Percentiles rank a stretch among this genome's conserved stretches.
Evolutionary conservation across 2,113 vertebrate genomes (phyloP).

Genomic region (Notiomystis cincta): DNA sequence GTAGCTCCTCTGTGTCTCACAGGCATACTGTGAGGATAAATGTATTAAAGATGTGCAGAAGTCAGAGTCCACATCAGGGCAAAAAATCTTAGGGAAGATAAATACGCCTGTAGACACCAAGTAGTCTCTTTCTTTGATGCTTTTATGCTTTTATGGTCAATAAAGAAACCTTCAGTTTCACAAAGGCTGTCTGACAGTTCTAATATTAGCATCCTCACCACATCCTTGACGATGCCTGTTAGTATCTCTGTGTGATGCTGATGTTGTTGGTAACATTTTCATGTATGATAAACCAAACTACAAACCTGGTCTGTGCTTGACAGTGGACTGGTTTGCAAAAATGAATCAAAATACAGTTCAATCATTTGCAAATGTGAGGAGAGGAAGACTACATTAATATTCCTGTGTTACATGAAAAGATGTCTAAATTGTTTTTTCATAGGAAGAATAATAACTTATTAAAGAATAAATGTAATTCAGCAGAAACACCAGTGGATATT

Average conservation of each 20-base stretch:
- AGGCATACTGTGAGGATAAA: conserved; percentile 13
- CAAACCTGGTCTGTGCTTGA: neutral
- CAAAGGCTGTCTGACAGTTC: conserved; percentile 26
- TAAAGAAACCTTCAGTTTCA: neutral
- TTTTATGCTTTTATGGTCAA: conserved; percentile 16
- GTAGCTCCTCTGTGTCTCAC: neutral
- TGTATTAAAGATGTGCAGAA: neutral
- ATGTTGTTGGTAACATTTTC: neutral
- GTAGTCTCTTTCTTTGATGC: conserved; percentile 21
- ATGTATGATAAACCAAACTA: neutral
- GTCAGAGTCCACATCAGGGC: neutral
- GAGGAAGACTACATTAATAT: neutral
- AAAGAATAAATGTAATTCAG: neutral
- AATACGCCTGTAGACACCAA: neutral
- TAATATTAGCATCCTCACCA: neutral
- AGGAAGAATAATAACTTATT: neutral
- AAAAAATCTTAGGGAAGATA: conserved; percentile 1
- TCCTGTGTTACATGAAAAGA: neutral
- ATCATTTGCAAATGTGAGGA: neutral
- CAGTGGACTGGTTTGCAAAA: neutral
- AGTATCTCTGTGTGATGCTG: neutral
- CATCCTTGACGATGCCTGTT: neutral
- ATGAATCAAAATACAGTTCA: neutral
- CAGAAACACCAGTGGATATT: neutral
- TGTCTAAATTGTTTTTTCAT: neutral